Evolutionary conservation across 2,797 vertebrate genomes (phyloP), one percentile per base, ranked within the genome.

Genomic region (Sylvia borin): DNA sequence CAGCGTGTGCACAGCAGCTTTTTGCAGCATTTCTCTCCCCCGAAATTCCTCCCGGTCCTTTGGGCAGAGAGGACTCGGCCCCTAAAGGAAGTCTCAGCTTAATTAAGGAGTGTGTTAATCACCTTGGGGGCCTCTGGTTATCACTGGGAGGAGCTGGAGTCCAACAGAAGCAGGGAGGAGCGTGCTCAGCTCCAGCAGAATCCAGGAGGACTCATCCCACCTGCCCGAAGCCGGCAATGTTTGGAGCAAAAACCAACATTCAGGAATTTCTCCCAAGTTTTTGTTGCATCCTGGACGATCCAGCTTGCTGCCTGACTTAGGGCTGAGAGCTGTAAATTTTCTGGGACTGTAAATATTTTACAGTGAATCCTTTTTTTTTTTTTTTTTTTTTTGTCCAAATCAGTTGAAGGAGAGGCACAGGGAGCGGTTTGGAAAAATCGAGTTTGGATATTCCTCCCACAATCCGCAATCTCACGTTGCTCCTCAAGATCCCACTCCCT

Each of bases 381-480:
- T 83, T 17, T 16, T 29, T 83, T 25, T n/a, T 65, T 50, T 68
- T 32, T 40, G 12, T 19, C 20, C 45, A 5, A 48, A 43, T 31
- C 40, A 7, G 21, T 43, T 16, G 25, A 80, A 70, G 0, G 2
- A 54, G 55, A 77, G 25, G 11, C 27, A 3, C 10, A 22, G 32
- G 34, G 70, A 70, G 66, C 0, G 1, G 5, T 8, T 31, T 45
- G 38, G 48, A 45, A 10, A 67, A 57, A 20, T 2, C 2, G 77
- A 66, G 17, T 47, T 17, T 6, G 29, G 61, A 2, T 62, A 8
- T 36, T 81, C 32, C 26, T 61, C 9, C 29, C 1, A 1, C 18
- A 60, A 6, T 24, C 50, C 1, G 2, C 32, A 20, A 2, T 15
- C 16, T 45, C 34, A 1, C 3, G 2, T 4, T 22, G 2, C 3